These are phyloP conservation scores for Rana temporaria DNA, from an alignment of 2,113 vertebrate species.

Conservation along the genomic window DNA sequence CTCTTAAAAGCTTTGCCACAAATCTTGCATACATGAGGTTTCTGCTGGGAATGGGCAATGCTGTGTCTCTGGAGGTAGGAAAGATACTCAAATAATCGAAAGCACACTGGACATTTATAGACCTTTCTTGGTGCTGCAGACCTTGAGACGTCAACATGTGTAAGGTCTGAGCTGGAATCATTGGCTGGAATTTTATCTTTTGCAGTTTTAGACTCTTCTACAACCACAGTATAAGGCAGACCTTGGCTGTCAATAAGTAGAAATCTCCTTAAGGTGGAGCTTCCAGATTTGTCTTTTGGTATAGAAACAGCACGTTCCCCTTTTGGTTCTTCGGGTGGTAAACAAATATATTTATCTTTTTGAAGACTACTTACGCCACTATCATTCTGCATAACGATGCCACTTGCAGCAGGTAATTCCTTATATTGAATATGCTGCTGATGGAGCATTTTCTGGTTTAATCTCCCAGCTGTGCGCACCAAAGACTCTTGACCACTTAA, in stretches of 20 bases:
- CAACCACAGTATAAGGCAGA: conserved; percentile 66
- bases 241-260: conserved; percentile 70
- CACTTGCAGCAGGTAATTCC: conserved; percentile 3
- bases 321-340: background rate
- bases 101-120: conserved; percentile 85
- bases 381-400: background rate
- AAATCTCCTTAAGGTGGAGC: conserved; percentile 28
- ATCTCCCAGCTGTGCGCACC: background rate
- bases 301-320: background rate
- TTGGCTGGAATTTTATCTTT: background rate
- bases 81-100: conserved; percentile 84
- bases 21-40: conserved; percentile 82
- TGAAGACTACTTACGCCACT: background rate
- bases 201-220: conserved; percentile 58
- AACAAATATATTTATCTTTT: conserved; percentile 1
- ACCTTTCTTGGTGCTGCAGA: conserved; percentile 69
- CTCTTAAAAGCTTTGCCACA: conserved; percentile 89
- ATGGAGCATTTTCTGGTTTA: background rate
- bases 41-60: conserved; percentile 86
- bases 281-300: conserved; percentile 18
- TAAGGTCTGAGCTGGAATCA: background rate
- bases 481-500: background rate
- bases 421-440: background rate
- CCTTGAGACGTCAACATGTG: background rate
- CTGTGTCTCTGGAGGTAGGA: conserved; percentile 87